Evolutionary conservation across 2,888 invertebrate species (phyloP), one percentile per base, ranked within the genome.

Genomic region (Myopa tessellatipennis): DNA sequence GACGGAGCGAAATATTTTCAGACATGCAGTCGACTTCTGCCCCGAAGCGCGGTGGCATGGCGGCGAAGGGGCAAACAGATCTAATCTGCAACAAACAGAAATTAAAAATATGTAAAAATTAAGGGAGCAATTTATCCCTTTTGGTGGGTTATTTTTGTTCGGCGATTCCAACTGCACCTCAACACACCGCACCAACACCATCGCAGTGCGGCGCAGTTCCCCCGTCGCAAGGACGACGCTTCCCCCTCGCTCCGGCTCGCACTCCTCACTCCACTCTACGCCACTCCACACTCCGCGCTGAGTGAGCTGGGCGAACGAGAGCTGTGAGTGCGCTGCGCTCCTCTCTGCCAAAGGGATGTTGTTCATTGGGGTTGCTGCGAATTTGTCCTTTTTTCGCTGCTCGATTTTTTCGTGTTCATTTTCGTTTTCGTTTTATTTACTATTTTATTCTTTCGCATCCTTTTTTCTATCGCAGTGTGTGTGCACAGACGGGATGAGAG

Each of bases 141-240:
- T 83, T 81, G 83, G 80, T 85, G 82, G 82, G 82, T 82, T 83
- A 82, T 83, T 83, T 84, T 83, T 82, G 79, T 80, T 79, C 80
- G 80, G 74, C 77, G 63, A 78, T 74, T 80, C 80, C 80, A 80
- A 80, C 81, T 79, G 82, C 79, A 73, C 71, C 67, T 50, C 70
- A 55, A 77, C 36, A 36, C 73, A 52, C 77, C 60, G 18, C 69
- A 34, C 61, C 76, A 76, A 45, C 72, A 71, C 74, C 76, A 69
- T 45, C 60, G 40, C 34, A 18, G 60, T 45, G 63, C 52, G 26
- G 45, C 26, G 40, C 58, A 45, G 45, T 50, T 58, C 63, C 65
- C 77, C 61, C 76, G 61, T 26, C 50, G 26, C 76, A 69, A 61
- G 70, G 65, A 76, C 61, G 38, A 76, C 55, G 40, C 58, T 50